Evolutionary conservation across 2,113 vertebrate genomes (phyloP), one percentile per base, ranked within the genome.

Genomic region (Morone chrysops): DNA sequence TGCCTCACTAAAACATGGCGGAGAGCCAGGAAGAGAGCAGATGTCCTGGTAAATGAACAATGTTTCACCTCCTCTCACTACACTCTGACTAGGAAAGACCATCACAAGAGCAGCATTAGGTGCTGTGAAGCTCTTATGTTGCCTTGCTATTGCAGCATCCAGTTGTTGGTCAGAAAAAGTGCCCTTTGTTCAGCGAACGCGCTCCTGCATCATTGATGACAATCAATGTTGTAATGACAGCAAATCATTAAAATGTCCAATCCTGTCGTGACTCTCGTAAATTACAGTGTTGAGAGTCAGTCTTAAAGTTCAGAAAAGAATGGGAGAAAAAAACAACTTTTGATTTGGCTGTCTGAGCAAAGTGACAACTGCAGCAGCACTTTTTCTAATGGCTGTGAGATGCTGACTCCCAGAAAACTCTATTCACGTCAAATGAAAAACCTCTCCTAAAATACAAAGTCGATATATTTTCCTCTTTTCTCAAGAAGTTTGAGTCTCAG

Each of bases 331-430:
- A 80, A 83, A 77, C 20, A 66, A 67, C 63, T 70, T 87, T 73
- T 73, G 60, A 82, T 88, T 84, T 75, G 80, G 10, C 51, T 68
- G 63, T 83, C 82, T 81, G 59, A 60, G 75, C n/a, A 53, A 77
- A 83, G 63, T 74, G 87, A 80, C 85, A 63, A 75, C 25, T 75
- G 53, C 40, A 22, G 75, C 71, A 77, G 40, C 57, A 74, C 43
- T 80, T 82, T 63, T 67, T 59, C 62, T 79, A 81, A 79, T 53
- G 69, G 63, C 79, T 67, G 47, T 11, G 48, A 80, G 62, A 78
- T 63, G 84, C 65, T 79, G 80, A 86, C 67, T 73, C 63, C 11
- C 38, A 43, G 75, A 77, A 89, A 88, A 68, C 69, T 45, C 8
- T 16, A n/a, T 4, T 57, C 47, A 79, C 45, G 43, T 84, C 71